Evolutionary conservation across 2,888 invertebrate species (phyloP), one percentile per base, ranked within the genome.

Genomic region (Cyclophora albipunctata): DNA sequence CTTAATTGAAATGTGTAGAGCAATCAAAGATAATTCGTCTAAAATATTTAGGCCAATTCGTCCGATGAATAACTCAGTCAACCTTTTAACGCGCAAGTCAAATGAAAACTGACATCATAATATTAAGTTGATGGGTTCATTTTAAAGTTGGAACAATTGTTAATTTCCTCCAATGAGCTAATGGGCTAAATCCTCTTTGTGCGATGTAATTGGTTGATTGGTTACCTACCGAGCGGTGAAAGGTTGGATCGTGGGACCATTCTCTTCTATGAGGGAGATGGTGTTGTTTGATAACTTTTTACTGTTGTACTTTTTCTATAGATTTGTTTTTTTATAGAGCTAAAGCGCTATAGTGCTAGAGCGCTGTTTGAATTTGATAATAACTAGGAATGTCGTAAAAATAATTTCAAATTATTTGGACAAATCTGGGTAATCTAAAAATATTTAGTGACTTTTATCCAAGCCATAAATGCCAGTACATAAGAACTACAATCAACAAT

Each of bases 91-190:
- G 37, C 37, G 37, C 37, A 37, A 37, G 37, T 5, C 46, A 52
- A 61, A 57, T 53, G 84, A 85, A 85, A 83, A 87, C 84, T 87
- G 86, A 86, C 86, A 79, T 79, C 78, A 72, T 73, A 60, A 75
- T 76, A 81, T 84, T 55, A 82, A 80, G 74, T 80, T 76, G 84
- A 82, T 82, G 79, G 82, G 81, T 81, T 80, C 83, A 86, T 86
- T 85, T 84, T 73, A 78, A 79, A 37, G 82, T 77, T 72, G 70
- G 75, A 79, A 84, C 85, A 86, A 87, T 86, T 86, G 86, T 87
- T 86, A 87, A 87, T 87, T 87, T 85, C 86, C 86, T 86, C 71
- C 84, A 80, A 81, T 84, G 81, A 80, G 70, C 82, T 86, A 87
- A 86, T 86, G 81, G 87, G 66, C 75, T 77, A 82, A 87, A 86